These are phyloP conservation scores for Malurus leucopterus DNA, from an alignment of 2,797 vertebrate genomes.

Conservation along the genomic window DNA sequence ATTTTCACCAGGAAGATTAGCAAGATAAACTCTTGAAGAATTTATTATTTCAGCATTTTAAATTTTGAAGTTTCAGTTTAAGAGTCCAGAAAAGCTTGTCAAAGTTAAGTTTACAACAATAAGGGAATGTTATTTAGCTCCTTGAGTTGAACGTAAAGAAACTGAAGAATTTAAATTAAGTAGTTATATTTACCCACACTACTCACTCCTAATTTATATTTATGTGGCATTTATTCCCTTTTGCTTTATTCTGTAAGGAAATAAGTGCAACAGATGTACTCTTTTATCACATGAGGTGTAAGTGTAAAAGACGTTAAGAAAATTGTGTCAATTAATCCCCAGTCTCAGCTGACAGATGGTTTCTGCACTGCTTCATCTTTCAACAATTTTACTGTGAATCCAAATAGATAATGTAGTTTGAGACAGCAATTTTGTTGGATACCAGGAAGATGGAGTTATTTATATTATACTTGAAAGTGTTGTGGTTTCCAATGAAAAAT, in stretches of 20 bases:
- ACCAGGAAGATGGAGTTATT: neutral
- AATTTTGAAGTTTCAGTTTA: neutral
- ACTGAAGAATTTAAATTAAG: neutral
- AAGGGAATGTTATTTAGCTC: neutral
- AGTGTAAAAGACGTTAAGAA: neutral
- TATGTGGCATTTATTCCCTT: neutral
- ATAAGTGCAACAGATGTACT: neutral
- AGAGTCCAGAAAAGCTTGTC: neutral
- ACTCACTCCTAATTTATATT: neutral
- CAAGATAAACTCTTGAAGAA: neutral
- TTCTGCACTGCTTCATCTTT: neutral
- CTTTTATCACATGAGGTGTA: neutral
- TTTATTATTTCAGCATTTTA: neutral
- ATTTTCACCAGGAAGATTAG: neutral
- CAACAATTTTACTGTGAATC: conserved; percentile 10
- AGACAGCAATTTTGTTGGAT: neutral
- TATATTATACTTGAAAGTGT: conserved; percentile 18
- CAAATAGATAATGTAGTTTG: conserved; percentile 11
- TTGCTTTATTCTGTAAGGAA: neutral
- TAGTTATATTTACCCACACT: neutral
- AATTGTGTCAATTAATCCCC: neutral
- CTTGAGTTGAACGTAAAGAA: neutral
- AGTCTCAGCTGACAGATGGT: neutral
- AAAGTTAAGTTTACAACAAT: neutral
- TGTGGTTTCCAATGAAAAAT: neutral